These are phyloP conservation scores for Catocala fraxini DNA, from an alignment of 2,888 invertebrate species.

Conservation along the genomic window DNA sequence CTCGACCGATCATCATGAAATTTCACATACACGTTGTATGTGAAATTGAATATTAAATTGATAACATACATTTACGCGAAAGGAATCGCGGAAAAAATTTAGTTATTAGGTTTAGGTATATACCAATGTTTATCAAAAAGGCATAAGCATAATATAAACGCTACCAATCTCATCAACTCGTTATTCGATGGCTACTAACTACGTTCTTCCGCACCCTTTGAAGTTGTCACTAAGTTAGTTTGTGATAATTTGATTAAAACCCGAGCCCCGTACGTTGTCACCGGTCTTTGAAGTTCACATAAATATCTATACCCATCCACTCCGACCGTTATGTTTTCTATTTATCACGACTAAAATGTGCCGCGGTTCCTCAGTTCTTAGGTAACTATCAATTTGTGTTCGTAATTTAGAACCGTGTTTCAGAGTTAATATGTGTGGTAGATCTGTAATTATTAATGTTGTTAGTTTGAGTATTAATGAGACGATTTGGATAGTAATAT, in stretches of 20 bases:
- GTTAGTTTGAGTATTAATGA: not conserved
- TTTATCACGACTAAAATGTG: slow-evolving; percentile 26
- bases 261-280: slow-evolving; percentile 25
- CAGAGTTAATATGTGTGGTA: not conserved
- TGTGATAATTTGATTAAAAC: slow-evolving; percentile 65
- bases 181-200: slow-evolving; percentile 59
- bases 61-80: too few relatives aligned
- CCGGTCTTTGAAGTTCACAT: slow-evolving; percentile 45
- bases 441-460: not conserved
- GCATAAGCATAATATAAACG: too few relatives aligned
- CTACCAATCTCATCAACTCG: slow-evolving; percentile 42
- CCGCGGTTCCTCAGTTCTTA: slow-evolving; percentile 3
- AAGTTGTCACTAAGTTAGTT: slow-evolving; percentile 64
- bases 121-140: too few relatives aligned
- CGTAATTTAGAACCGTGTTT: not conserved
- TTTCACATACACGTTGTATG: too few relatives aligned
- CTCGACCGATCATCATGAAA: too few relatives aligned
- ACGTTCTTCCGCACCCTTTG: slow-evolving; percentile 62
- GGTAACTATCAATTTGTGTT: slow-evolving; percentile 2
- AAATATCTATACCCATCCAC: slow-evolving; percentile 26
- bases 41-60: too few relatives aligned
- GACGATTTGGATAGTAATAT: too few relatives aligned
- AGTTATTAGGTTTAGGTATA: too few relatives aligned
- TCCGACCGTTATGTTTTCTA: slow-evolving; percentile 9
- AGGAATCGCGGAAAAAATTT: too few relatives aligned